Evolutionary conservation across 2,888 invertebrate species (phyloP).

Genomic region (Odontocerum albicorne): DNA sequence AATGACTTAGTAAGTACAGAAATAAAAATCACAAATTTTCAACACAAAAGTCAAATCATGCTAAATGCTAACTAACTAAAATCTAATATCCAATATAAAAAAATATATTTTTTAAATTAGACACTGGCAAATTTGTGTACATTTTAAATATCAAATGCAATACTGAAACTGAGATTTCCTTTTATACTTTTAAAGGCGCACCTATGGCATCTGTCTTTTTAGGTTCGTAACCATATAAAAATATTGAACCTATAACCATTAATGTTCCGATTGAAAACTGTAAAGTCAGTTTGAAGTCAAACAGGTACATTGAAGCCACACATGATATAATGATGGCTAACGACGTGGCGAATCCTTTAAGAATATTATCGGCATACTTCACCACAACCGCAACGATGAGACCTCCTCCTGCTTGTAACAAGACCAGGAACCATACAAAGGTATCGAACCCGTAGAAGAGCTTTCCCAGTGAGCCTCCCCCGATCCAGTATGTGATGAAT

Average conservation of each 20-base stretch:
- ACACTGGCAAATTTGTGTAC: too few relatives aligned
- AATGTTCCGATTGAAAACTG: conserved; percentile 84
- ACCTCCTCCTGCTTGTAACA: conserved; percentile 93
- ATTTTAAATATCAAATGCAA: too few relatives aligned
- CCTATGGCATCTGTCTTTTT: conserved; percentile 42
- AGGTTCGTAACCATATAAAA: conserved; percentile 86
- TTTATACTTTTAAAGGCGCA: conserved; percentile 27
- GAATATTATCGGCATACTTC: conserved; percentile 98
- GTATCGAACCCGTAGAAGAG: conserved; percentile 69
- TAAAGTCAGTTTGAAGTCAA: conserved; percentile 83
- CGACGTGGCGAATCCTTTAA: conserved; percentile 98
- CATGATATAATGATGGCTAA: conserved; percentile 95
- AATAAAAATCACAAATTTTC: too few relatives aligned
- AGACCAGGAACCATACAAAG: conserved; percentile 86
- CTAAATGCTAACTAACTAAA: too few relatives aligned
- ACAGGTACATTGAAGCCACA: conserved; percentile 89
- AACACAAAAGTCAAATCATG: too few relatives aligned
- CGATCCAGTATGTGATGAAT: conserved; percentile 73
- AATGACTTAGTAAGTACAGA: too few relatives aligned
- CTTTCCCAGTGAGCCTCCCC: conserved; percentile 69
- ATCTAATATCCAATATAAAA: too few relatives aligned
- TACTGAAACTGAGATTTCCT: too few relatives aligned
- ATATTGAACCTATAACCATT: conserved; percentile 92
- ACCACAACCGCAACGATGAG: conserved; percentile 97
- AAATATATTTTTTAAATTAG: too few relatives aligned